Evolutionary conservation across 2,797 vertebrate genomes (phyloP), one percentile per base, ranked within the genome.

Genomic region (Melanotaenia trifasciata): DNA sequence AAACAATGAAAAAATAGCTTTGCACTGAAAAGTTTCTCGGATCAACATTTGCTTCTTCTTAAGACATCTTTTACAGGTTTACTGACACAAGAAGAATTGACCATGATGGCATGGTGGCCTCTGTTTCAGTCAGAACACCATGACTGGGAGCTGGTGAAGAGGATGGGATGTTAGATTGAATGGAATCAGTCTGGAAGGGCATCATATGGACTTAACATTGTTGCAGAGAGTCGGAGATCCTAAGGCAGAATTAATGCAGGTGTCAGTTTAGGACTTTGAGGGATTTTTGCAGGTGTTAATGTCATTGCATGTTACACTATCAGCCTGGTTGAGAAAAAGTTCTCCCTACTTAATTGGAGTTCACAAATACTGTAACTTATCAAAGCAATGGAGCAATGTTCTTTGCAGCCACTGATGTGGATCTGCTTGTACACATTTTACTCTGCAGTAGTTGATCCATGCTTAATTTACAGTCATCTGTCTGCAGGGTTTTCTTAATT

Each of bases 221-320:
- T 53, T 8, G n/a, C 60, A 68, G 56, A 13, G 2, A 57, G 54
- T 40, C 32, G 59, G 30, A 35, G 22, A 57, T 85, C 80, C 76
- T 2, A 50, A 26, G 74, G 72, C 74, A 47, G 50, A 0, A 13
- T 22, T 59, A n/a, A 47, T 65, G 64, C 88, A 91, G 88, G 86
- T 92, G 92, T 90, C 84, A 38, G 26, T 2, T 68, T 87, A 74
- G 50, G 38, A 58, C 56, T 56, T 36, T 16, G 64, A 12, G 54
- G 67, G 68, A 67, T n/a, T 59, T 30, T 43, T 43, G 40, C 14
- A 43, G 16, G 40, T 43, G 40, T 5, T 43, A 16, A 45, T 45
- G 43, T 45, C 18, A 58, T 11, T 53, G 65, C 38, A 47, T 68
- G 72, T 70, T 64, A 22, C 56, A 40, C 26, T 5, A 6, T 0